phyloP scores from a whole-genome alignment of 1,140 invertebrate genomes.

The Macrostomum lignano region DNA sequence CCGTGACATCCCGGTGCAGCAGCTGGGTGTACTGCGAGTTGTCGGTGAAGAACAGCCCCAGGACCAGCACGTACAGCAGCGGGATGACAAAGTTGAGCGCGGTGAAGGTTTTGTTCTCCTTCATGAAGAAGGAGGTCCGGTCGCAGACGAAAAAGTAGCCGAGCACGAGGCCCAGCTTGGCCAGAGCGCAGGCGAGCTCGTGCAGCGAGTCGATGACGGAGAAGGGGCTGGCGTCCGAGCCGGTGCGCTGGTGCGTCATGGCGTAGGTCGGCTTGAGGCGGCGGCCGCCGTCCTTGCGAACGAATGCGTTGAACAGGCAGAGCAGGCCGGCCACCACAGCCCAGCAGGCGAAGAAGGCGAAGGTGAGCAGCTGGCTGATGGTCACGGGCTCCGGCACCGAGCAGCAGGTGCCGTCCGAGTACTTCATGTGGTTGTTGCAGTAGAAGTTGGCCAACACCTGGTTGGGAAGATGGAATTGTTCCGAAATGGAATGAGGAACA shows the following conservation, averaged over 20 bases:
- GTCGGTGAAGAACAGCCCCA: conserved; percentile 82
- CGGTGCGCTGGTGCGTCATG: conserved; percentile 1
- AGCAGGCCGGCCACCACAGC: too few relatives aligned
- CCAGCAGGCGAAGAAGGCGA: conserved; percentile 48
- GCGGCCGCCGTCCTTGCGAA: too few relatives aligned
- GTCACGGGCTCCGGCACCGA: conserved; percentile 56
- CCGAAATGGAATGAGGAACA: too few relatives aligned
- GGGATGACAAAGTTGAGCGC: conserved; percentile 83
- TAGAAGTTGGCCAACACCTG: conserved; percentile 77
- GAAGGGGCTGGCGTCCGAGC: background rate
- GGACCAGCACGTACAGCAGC: conserved; percentile 61
- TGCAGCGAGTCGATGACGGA: conserved; percentile 10
- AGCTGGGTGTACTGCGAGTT: conserved; percentile 33
- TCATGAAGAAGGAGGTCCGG: conserved; percentile 91
- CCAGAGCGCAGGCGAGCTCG: conserved; percentile 38
- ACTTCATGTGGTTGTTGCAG: conserved; percentile 92
- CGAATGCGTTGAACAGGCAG: too few relatives aligned
- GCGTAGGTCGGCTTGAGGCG: too few relatives aligned
- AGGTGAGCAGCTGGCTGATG: conserved; percentile 53
- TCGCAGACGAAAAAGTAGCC: conserved; percentile 77
- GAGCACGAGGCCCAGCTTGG: conserved; percentile 57
- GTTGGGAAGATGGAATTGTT: too few relatives aligned
- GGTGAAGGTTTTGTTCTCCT: conserved; percentile 89
- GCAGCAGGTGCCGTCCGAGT: conserved; percentile 79
- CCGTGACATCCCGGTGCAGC: conserved; percentile 64